Evolutionary conservation across 1,140 invertebrate species (phyloP), one percentile per base, ranked within the genome.

Genomic region (Drosophila sp.): DNA sequence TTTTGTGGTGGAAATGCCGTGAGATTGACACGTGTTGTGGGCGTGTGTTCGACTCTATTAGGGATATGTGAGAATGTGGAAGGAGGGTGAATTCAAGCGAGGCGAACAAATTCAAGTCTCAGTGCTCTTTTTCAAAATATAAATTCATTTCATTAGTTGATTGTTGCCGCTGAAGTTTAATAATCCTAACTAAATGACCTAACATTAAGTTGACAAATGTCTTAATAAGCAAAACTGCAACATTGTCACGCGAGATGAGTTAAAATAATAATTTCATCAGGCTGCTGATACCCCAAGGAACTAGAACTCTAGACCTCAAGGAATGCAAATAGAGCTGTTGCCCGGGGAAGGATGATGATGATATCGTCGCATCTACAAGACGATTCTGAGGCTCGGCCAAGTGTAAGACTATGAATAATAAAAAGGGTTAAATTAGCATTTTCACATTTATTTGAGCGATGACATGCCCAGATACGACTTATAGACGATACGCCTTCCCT

Each of bases 371-470:
- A 29, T 29, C 27, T 5, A 56, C 36, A 66, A 56, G 64, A 71
- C 38, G 54, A 72, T 54, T 36, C 53, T 7, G 27, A 38, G 48
- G 62, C 45, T 70, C 83, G 82, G 50, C 69, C 75, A 82, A 87
- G 64, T 89, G 83, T 73, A 83, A 91, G 83, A 91, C 89, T 83
- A 91, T 91, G 89, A 91, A 91, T 91, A 91, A 86, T 91, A 91
- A 91, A 80, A 91, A 91, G 89, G 89, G 89, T 91, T 91, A 91
- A 91, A 91, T 91, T 91, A 91, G 89, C 89, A 91, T 91, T 90
- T 91, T 91, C 83, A 80, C 83, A 83, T 90, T 86, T 87, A 86
- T 86, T 91, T 84, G 76, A 84, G 78, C 78, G 89, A 83, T 89
- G 89, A 79, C 83, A 89, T 79, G 73, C 45, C 77, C 56, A 64